phyloP scores from a whole-genome alignment of 2,888 invertebrate species.

The Andrena dorsata region DNA sequence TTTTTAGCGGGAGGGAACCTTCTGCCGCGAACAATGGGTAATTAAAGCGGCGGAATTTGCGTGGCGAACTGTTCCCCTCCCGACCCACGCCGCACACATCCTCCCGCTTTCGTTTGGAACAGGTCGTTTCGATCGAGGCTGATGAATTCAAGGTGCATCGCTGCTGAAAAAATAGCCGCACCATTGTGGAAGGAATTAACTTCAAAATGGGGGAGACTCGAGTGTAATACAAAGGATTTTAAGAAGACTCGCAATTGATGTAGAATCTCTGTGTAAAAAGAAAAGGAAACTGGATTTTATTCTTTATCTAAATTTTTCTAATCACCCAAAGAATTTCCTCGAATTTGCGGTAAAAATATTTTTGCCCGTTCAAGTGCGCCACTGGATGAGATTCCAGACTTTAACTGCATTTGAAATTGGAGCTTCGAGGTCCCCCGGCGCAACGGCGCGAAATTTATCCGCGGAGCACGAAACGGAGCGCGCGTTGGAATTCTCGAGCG shows the following conservation, averaged over 20 bases:
- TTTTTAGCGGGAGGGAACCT: neutral
- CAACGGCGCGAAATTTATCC: neutral
- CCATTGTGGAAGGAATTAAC: neutral
- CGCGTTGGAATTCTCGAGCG: constrained; percentile 18
- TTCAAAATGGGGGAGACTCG: neutral
- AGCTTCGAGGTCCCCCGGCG: too few relatives aligned
- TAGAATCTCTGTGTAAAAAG: neutral
- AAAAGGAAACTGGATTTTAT: too few relatives aligned
- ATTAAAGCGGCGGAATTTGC: constrained; percentile 59
- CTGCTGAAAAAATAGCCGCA: neutral
- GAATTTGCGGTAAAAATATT: too few relatives aligned
- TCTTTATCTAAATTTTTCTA: too few relatives aligned
- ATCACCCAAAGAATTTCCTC: too few relatives aligned
- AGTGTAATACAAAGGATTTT: neutral
- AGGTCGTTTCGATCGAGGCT: neutral
- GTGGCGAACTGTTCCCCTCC: neutral
- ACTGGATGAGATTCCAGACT: too few relatives aligned
- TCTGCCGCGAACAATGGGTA: constrained; percentile 64
- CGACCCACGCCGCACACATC: constrained; percentile 16
- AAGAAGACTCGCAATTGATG: neutral
- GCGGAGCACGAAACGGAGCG: neutral
- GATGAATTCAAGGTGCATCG: neutral
- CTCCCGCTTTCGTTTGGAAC: neutral
- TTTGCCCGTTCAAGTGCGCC: too few relatives aligned
- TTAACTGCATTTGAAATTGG: too few relatives aligned